Evolutionary conservation across 2,113 vertebrate species (phyloP).

Genomic region (Recurvirostra avosetta): DNA sequence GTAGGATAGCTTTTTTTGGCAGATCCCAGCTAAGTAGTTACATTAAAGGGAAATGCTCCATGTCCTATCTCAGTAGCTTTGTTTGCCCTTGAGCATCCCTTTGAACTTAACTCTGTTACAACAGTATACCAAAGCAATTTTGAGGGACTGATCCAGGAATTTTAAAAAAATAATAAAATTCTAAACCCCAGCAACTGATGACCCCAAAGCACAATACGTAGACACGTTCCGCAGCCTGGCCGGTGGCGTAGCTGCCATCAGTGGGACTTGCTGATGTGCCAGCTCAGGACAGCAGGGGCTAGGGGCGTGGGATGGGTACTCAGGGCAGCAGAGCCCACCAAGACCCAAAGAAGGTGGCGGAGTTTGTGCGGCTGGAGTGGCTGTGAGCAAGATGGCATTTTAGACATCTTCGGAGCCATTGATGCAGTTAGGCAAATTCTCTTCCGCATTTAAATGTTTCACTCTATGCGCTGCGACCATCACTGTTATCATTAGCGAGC

Average conservation of each 20-base stretch:
- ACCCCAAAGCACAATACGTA: neutral
- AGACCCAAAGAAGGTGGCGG: neutral
- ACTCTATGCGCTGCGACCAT: neutral
- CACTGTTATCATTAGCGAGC: neutral
- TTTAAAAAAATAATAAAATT: neutral
- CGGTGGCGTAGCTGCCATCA: neutral
- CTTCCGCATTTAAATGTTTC: neutral
- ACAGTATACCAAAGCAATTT: neutral
- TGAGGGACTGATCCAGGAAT: neutral
- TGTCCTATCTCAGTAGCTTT: neutral
- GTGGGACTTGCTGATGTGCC: neutral
- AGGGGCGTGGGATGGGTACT: fast-evolving
- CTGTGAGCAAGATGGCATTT: neutral
- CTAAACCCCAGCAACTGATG: neutral
- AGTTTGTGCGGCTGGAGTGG: neutral
- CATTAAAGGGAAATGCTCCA: neutral
- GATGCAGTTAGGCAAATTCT: neutral
- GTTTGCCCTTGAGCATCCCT: neutral
- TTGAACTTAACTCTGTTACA: neutral
- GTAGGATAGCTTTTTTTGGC: neutral
- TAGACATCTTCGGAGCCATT: neutral
- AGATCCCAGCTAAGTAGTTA: neutral
- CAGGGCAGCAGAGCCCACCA: too few relatives aligned
- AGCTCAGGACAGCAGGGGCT: neutral
- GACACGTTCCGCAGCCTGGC: neutral